phyloP scores from a whole-genome alignment of 2,888 invertebrate species.

The Melieria crassipennis region DNA sequence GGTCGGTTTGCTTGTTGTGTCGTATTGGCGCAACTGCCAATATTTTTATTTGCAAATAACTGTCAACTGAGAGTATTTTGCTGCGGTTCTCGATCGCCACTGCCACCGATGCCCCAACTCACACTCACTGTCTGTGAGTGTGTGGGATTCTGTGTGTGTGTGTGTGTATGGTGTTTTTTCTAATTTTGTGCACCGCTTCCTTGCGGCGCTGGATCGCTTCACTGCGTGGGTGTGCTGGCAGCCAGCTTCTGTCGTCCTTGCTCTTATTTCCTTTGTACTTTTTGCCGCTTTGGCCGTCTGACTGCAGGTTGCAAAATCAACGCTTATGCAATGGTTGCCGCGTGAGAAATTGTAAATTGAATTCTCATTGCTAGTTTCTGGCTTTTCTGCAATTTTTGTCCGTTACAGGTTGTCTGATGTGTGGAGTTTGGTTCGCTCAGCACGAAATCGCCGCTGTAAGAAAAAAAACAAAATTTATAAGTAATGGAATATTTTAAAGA shows the following conservation, averaged over 20 bases:
- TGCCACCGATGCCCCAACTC: background rate
- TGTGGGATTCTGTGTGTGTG: slow-evolving; percentile 12
- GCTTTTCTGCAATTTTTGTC: no score
- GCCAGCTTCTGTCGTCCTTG: slow-evolving; percentile 9
- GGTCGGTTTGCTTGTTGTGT: slow-evolving; percentile 15
- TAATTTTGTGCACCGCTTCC: slow-evolving; percentile 16
- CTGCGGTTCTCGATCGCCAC: background rate
- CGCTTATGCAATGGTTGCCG: no score
- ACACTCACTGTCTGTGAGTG: slow-evolving; percentile 16
- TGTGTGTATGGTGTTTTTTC: slow-evolving; percentile 10
- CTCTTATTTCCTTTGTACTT: background rate
- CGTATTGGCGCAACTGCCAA: slow-evolving; percentile 45
- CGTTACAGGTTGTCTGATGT: no score
- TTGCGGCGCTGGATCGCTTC: background rate
- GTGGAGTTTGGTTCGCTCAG: no score
- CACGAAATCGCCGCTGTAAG: no score
- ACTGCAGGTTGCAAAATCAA: no score
- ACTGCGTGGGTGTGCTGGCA: slow-evolving; percentile 1
- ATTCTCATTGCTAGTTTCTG: no score
- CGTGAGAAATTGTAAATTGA: no score
- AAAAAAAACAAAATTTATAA: no score
- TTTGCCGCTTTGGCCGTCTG: background rate
- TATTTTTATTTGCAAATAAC: slow-evolving; percentile 54
- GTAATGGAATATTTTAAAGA: no score
- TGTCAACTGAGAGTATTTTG: slow-evolving; percentile 51